phyloP scores from a whole-genome alignment of 23 tunicate species.

The Botrylloides violaceus region DNA sequence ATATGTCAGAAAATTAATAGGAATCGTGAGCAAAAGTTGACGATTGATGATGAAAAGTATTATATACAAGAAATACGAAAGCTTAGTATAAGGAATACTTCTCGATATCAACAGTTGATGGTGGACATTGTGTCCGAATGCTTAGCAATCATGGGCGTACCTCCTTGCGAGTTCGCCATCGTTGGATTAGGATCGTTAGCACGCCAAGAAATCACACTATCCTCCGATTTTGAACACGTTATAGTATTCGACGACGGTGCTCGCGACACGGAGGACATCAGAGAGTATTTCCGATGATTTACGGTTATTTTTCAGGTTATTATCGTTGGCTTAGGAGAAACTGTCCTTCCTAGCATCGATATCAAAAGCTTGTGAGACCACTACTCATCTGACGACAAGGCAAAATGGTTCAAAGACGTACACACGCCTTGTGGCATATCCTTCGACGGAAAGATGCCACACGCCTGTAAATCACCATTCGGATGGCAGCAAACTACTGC shows the following conservation, averaged over 20 bases:
- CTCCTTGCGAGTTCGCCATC: neutral
- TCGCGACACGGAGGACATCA: neutral
- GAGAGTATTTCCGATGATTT: slow-evolving; percentile 46
- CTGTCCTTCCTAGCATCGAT: slow-evolving; percentile 22
- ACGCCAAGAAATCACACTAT: neutral
- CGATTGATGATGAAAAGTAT: too few species aligned
- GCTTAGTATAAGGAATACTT: too few species aligned
- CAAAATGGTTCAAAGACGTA: slow-evolving; percentile 41
- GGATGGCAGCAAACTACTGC: slow-evolving; percentile 33
- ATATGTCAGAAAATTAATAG: too few species aligned
- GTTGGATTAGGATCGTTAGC: neutral
- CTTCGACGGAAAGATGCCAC: slow-evolving; percentile 46
- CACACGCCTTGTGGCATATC: slow-evolving; percentile 32
- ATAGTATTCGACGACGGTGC: neutral
- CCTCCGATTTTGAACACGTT: neutral
- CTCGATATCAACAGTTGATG: too few species aligned
- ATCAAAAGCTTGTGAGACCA: slow-evolving; percentile 10
- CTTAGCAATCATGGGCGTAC: neutral
- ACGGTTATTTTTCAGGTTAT: slow-evolving; percentile 28
- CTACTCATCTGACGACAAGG: neutral
- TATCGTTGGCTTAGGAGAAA: slow-evolving; percentile 34
- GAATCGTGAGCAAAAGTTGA: too few species aligned
- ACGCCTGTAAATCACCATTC: slow-evolving; percentile 39
- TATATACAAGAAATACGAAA: too few species aligned
- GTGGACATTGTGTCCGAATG: neutral